These are phyloP conservation scores for Euproctis similis DNA, from an alignment of 2,888 invertebrate species.

Conservation along the genomic window DNA sequence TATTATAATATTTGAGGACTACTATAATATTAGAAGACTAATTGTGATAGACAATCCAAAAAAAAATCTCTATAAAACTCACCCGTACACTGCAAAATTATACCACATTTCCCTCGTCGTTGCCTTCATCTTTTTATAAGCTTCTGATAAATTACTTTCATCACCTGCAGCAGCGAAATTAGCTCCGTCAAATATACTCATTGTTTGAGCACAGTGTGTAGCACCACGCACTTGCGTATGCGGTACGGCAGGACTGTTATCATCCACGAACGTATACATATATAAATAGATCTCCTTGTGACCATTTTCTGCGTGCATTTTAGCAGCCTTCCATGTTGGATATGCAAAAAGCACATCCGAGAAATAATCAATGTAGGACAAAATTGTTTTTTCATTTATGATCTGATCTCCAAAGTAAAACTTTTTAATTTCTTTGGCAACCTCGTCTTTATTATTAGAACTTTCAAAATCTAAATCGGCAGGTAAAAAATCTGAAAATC, in stretches of 20 bases:
- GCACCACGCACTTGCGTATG: constrained; percentile 29
- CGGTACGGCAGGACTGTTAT: constrained; percentile 18
- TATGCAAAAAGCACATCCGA: constrained; percentile 46
- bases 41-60: too few species aligned
- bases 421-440: constrained; percentile 25
- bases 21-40: too few species aligned
- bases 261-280: constrained; percentile 34
- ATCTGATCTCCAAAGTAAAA: constrained; percentile 36
- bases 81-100: constrained; percentile 29
- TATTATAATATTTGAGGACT: too few species aligned
- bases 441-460: constrained; percentile 21
- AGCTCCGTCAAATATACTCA: constrained; percentile 15
- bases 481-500: constrained; percentile 36
- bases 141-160: constrained; percentile 14
- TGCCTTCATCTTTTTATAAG: constrained; percentile 18
- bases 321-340: constrained; percentile 28
- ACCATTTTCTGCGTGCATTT: constrained; percentile 21
- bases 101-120: constrained; percentile 21
- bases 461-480: constrained; percentile 31
- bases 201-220: constrained; percentile 30
- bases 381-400: constrained; percentile 16
- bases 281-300: constrained; percentile 34
- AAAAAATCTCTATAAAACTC: constrained; percentile 10
- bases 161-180: constrained; percentile 2
- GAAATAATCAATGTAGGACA: constrained; percentile 24